Percentiles rank a stretch among this genome's conserved stretches.
These are phyloP conservation scores for Thinocorus orbignyianus DNA, from an alignment of 2,113 vertebrate species.

Conservation along the genomic window DNA sequence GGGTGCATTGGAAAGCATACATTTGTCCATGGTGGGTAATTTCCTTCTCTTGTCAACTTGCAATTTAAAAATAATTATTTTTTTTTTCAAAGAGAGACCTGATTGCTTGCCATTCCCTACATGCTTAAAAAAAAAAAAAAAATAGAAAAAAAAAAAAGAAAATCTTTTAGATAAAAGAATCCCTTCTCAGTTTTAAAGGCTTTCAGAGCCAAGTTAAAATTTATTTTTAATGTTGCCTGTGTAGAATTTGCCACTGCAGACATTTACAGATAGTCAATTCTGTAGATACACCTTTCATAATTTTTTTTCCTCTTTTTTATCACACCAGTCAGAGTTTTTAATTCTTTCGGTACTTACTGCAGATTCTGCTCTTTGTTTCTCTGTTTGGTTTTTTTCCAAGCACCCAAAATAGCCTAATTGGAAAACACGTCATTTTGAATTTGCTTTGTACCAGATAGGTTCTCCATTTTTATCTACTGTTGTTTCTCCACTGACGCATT, in stretches of 20 bases:
- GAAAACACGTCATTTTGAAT: neutral
- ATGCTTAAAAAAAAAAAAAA: neutral
- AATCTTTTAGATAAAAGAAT: neutral
- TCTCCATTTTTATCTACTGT: neutral
- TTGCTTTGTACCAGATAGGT: neutral
- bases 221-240: neutral
- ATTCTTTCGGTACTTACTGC: neutral
- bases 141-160: no score
- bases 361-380: neutral
- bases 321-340: neutral
- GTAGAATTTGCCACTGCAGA: neutral
- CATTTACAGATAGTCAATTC: neutral
- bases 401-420: neutral
- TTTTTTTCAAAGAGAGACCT: neutral
- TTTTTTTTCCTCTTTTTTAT: neutral
- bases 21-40: neutral
- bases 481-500: neutral
- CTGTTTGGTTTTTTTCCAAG: neutral
- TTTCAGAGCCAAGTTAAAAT: neutral
- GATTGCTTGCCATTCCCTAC: neutral
- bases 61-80: neutral
- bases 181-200: neutral
- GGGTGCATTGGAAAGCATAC: neutral
- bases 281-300: fast-evolving
- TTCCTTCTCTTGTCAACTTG: neutral